Base-by-base conservation (phyloP, 2,113 vertebrate genomes). In the Diphyllodes magnificus region DNA sequence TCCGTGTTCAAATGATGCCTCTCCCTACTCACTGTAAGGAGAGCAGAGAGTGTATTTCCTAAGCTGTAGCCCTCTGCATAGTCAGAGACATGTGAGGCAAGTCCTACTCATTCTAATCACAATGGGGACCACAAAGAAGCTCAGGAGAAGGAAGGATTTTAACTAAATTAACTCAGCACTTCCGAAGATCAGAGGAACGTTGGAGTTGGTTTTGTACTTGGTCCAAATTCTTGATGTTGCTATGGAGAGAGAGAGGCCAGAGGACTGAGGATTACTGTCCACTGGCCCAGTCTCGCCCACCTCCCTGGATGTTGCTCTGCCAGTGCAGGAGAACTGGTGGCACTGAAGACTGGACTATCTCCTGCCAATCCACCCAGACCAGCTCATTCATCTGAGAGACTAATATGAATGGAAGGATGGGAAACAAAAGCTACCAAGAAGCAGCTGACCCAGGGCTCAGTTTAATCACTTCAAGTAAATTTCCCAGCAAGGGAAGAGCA, bases 91-190 rank as follows among this genome's bases (percentile, higher is more conserved):
- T 6, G 1, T 35, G 21, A 65, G 33, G 5, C 16, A 77, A 44
- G 6, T 68, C 12, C 30, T 23, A 37, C 12, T 3, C 9, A 3
- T 27, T 44, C 10, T 3, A 4, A 33, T 24, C 0, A 0, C 17
- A 28, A 30, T 13, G 54, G 44, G 49, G 28, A 65, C 13, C 31
- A 59, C 13, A 27, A 33, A 80, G 20, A 25, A 91, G 20, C 13
- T 65, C 37, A 57, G 24, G 9, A 85, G 13, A 84, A 16, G 9
- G 33, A 59, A 92, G 18, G 8, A 39, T 76, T 79, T 85, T 47
- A 47, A 45, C 11, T 70, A 31, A 53, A 66, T 92, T 35, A 27
- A 40, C 27, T 68, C 15, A 54, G 20, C 9, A 10, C 8, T 23
- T 9, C 44, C 56, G 61, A 87, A 70, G 15, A 15, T 8, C 44